Evolutionary conservation across 2,797 vertebrate species (phyloP), one percentile per base, ranked within the genome.

Genomic region (Sebastes trivittatus): DNA sequence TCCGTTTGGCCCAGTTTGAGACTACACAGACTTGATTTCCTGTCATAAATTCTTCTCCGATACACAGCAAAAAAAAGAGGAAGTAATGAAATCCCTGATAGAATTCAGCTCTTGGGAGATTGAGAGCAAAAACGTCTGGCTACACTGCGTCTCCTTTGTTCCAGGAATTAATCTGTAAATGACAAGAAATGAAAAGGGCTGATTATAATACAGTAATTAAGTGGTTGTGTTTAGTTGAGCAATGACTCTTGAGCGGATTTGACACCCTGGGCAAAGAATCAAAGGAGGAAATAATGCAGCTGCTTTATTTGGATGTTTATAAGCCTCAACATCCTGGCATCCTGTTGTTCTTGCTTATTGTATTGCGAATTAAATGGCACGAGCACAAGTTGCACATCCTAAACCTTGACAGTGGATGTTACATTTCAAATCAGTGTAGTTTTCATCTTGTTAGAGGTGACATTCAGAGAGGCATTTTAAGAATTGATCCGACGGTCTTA

Each of bases 1-100:
- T 60, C 70, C 23, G 42, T 79, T 81, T 82, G 82, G 68, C 77
- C 70, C 23, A 2, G 29, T 34, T 68, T 67, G 56, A 80, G 38
- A 64, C 64, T 23, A 58, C 68, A 55, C 30, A 63, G 59, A 75
- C 72, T 78, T 60, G 82, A 87, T 91, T 90, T 89, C 84, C 89
- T 80, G 79, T 71, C 67, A 68, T 78, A 74, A 87, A 85, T 77
- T 80, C 72, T 52, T 78, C 59, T 59, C 22, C 32, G 68, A 77
- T 74, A 65, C 23, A 60, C 65, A 66, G 29, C 74, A 46, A 81
- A 74, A 78, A 38, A 55, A 42, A 42, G 66, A 75, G 77, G 69
- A 87, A 69, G 71, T 60, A 71, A 69, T 75, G 66, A 72, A 85
- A 84, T 80, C 67, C n/a, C 62, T 18, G 83, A 82, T 72, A 72